Evolutionary conservation across 2,888 invertebrate genomes (phyloP), one percentile per base, ranked within the genome.

Genomic region (Tuta absoluta): DNA sequence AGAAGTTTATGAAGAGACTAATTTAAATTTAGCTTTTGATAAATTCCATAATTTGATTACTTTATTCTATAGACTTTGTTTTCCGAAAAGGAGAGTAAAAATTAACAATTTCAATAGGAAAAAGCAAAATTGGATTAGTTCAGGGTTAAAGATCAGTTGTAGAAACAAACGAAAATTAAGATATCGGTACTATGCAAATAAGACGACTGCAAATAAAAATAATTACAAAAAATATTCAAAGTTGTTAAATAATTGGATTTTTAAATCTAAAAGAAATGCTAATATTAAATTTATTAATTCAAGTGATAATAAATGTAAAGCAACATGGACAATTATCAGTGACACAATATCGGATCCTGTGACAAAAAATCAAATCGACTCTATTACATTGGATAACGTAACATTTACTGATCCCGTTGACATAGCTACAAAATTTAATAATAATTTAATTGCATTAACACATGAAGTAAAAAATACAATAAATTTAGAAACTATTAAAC

Each of bases 1-100:
- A 7, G 51, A 59, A 17, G 58, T 65, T 14, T 56, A 19, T 33
- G 14, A n/a, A 2, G 41, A 51, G 10, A n/a, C 19, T 3, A 19
- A 62, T 24, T 17, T 45, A n/a, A 62, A 64, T 19, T 7, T 24
- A 1, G 56, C 61, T 10, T 64, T 61, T 48, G n/a, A 56, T 19
- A 10, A 41, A 33, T 64, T 62, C 24, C 28, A 56, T 33, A 56
- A 64, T 0, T 56, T 64, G n/a, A 38, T 41, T 19, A 37, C 24
- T 12, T 10, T 64, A 12, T 37, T 48, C 11, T 56, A 60, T 17
- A 28, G 28, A 17, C 38, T 28, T 1, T 51, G 53, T 38, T 63
- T 59, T 23, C 23, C 1, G 12, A 23, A 51, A 21, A 38, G 5
- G 4, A 21, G 23, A 53, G 23, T 53, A 10, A 53, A 53, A 53